These are phyloP conservation scores for Ametastegia equiseti DNA, from an alignment of 2,888 invertebrate species.

Conservation along the genomic window DNA sequence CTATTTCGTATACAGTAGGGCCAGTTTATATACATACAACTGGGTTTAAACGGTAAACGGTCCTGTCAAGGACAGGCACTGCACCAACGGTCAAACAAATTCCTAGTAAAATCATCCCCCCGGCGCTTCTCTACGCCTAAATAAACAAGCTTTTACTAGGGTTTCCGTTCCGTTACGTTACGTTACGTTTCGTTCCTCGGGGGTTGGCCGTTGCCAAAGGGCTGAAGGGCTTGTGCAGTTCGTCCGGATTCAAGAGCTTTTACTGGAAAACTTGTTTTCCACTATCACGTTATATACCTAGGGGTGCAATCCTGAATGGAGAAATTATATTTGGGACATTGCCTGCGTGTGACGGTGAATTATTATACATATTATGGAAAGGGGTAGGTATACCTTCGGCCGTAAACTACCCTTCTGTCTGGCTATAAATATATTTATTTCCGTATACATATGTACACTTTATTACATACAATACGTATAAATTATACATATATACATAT, in stretches of 20 bases:
- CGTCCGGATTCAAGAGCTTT: neutral
- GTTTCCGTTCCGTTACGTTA: too few relatives aligned
- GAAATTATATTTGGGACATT: constrained; percentile 30
- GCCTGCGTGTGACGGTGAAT: constrained; percentile 40
- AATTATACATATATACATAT: too few relatives aligned
- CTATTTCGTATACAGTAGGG: too few relatives aligned
- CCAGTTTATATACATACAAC: too few relatives aligned
- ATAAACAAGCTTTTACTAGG: too few relatives aligned
- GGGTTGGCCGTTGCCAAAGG: neutral
- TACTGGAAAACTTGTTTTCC: constrained; percentile 15
- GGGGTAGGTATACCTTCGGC: neutral
- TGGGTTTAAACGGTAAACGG: too few relatives aligned
- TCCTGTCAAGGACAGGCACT: too few relatives aligned
- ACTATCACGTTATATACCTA: neutral
- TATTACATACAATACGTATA: too few relatives aligned
- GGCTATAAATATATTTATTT: constrained; percentile 29
- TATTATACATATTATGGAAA: neutral
- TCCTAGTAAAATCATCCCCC: too few relatives aligned
- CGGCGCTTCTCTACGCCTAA: too few relatives aligned
- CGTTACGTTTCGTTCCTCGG: too few relatives aligned
- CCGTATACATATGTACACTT: neutral
- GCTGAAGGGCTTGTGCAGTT: neutral
- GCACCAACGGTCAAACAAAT: too few relatives aligned
- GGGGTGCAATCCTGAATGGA: neutral
- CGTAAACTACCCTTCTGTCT: neutral